These are phyloP conservation scores for Istiophorus platypterus DNA, from an alignment of 2,113 vertebrate genomes.

Conservation along the genomic window DNA sequence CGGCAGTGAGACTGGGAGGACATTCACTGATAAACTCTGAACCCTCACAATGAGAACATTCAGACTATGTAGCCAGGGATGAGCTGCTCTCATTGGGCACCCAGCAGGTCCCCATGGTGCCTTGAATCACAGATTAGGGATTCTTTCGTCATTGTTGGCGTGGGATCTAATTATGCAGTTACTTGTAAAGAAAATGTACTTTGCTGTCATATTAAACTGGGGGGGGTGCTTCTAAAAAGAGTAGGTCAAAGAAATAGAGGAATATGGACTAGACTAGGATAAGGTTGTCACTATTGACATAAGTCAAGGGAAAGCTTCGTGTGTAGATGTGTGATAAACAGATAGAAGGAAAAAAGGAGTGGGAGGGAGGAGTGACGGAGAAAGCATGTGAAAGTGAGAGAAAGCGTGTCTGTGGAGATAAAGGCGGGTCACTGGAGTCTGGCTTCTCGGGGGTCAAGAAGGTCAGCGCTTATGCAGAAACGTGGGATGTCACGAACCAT, in stretches of 20 bases:
- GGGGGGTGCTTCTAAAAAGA: background rate
- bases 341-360: constrained; percentile 2
- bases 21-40: constrained; percentile 83
- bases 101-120: constrained; percentile 28
- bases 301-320: constrained; percentile 25
- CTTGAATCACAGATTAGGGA: constrained; percentile 9
- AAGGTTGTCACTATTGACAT: background rate
- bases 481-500: constrained; percentile 55
- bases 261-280: background rate
- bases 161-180: constrained; percentile 33
- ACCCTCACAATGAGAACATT: constrained; percentile 81
- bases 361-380: constrained; percentile 47
- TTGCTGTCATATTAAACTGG: background rate
- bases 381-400: constrained; percentile 66
- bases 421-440: constrained; percentile 62
- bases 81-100: constrained; percentile 51
- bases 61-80: constrained; percentile 64
- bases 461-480: constrained; percentile 67
- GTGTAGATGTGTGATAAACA: background rate
- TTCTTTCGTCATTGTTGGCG: constrained; percentile 11
- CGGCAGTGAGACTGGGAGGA: constrained; percentile 74
- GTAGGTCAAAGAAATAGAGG: background rate
- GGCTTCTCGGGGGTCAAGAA: constrained; percentile 65
- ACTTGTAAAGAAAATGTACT: constrained; percentile 15
- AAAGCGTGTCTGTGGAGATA: constrained; percentile 64